Percentiles rank a stretch among this genome's conserved stretches.
These are phyloP conservation scores for Diorhabda carinulata DNA, from an alignment of 1,140 invertebrate genomes.

Conservation along the genomic window DNA sequence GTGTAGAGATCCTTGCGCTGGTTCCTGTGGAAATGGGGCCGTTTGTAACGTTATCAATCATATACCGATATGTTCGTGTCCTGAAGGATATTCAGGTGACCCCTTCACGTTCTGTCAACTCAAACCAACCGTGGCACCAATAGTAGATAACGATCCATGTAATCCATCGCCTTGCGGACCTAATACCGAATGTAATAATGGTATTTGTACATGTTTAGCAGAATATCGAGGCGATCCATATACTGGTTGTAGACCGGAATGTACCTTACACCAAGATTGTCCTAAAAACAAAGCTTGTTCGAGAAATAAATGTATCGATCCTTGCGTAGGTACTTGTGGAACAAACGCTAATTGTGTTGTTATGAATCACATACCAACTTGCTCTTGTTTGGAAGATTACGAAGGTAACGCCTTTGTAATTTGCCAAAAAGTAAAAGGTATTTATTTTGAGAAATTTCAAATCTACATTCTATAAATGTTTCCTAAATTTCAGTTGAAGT, in stretches of 20 bases:
- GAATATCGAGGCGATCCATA: constrained; percentile 55
- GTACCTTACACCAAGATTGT: constrained; percentile 67
- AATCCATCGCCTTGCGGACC: constrained; percentile 51
- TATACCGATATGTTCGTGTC: constrained; percentile 60
- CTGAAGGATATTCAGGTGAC: constrained; percentile 61
- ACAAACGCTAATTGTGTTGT: constrained; percentile 62
- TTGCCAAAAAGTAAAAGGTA: constrained; percentile 58
- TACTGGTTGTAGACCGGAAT: constrained; percentile 59
- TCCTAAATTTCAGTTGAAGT: constrained; percentile 27
- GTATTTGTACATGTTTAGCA: constrained; percentile 50
- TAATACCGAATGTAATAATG: constrained; percentile 48
- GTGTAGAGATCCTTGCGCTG: constrained; percentile 63
- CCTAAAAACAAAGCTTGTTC: constrained; percentile 58
- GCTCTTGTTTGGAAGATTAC: constrained; percentile 60
- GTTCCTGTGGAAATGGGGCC: constrained; percentile 60
- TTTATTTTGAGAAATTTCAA: constrained; percentile 47
- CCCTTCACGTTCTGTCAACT: constrained; percentile 57
- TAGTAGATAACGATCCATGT: constrained; percentile 45
- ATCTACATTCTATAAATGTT: background rate
- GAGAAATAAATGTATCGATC: constrained; percentile 62
- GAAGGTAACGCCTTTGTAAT: constrained; percentile 62
- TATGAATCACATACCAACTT: constrained; percentile 64
- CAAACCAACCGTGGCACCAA: constrained; percentile 46
- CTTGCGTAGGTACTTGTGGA: constrained; percentile 65
- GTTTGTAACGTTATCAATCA: constrained; percentile 62